These are phyloP conservation scores for Sinocyclocheilus anshuiensis DNA, from an alignment of 2,113 vertebrate genomes.

Conservation along the genomic window DNA sequence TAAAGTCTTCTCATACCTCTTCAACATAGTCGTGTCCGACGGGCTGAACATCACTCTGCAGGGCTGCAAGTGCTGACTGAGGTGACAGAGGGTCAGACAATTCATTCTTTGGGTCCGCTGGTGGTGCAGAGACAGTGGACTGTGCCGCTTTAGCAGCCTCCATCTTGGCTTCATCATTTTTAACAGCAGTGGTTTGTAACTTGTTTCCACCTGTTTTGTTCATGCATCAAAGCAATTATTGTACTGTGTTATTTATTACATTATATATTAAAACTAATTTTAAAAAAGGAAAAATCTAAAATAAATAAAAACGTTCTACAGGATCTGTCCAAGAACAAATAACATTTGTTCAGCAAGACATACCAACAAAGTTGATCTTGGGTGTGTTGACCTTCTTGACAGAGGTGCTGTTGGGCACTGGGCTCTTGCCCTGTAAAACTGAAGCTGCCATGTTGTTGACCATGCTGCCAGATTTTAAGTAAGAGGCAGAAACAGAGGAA, in stretches of 20 bases:
- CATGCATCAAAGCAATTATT: neutral
- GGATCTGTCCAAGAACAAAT: neutral
- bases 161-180: conserved; percentile 85
- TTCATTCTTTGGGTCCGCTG: conserved; percentile 83
- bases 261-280: neutral
- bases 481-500: conserved; percentile 70
- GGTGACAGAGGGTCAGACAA: conserved; percentile 81
- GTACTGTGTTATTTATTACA: no score
- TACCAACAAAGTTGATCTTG: conserved; percentile 98
- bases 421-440: conserved; percentile 68
- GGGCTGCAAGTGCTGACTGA: conserved; percentile 82
- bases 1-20: conserved; percentile 78
- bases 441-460: conserved; percentile 75
- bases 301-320: no score
- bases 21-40: conserved; percentile 98
- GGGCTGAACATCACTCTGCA: conserved; percentile 95
- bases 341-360: conserved; percentile 64
- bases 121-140: conserved; percentile 69
- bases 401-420: conserved; percentile 64
- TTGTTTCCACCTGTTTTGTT: conserved; percentile 86
- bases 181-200: conserved; percentile 85
- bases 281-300: no score
- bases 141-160: conserved; percentile 79
- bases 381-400: conserved; percentile 92
- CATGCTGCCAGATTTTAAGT: conserved; percentile 75